phyloP scores from a whole-genome alignment of 2,797 vertebrate genomes.

The Tauraco hartlaubi region DNA sequence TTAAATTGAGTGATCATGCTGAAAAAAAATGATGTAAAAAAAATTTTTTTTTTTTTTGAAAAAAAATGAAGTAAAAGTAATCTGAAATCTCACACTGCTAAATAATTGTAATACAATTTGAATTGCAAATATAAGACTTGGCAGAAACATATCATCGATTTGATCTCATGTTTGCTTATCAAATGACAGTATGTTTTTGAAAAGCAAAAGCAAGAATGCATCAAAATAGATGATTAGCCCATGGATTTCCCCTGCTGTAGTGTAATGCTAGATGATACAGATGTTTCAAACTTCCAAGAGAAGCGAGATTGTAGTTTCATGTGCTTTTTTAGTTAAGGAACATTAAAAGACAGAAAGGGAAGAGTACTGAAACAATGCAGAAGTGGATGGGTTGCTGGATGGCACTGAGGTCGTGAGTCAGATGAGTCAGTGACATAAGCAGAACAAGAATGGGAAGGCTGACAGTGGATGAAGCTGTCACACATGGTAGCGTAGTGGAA shows the following conservation, averaged over 20 bases:
- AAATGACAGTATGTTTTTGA: not conserved
- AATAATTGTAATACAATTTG: not conserved
- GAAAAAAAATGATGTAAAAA: too few species aligned
- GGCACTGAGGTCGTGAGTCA: not conserved
- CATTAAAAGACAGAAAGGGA: not conserved
- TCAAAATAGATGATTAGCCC: not conserved
- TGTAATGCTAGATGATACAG: not conserved
- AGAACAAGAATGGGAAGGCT: not conserved
- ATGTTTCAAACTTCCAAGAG: not conserved
- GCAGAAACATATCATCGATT: not conserved
- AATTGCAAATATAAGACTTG: not conserved
- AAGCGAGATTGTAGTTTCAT: not conserved
- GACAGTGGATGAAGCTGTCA: not conserved
- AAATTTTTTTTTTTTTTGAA: too few species aligned
- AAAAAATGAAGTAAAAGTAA: not conserved
- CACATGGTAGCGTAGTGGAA: not conserved
- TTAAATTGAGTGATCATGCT: not conserved
- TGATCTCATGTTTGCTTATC: not conserved
- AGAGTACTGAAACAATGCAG: not conserved
- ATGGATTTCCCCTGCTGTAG: not conserved
- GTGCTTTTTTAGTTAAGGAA: not conserved
- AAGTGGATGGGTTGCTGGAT: not conserved
- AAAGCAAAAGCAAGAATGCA: not conserved
- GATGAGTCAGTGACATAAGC: not conserved
- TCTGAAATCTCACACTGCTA: not conserved